These are phyloP conservation scores for Zaprionus ghesquierei DNA, from an alignment of 1,140 invertebrate species.

Conservation along the genomic window DNA sequence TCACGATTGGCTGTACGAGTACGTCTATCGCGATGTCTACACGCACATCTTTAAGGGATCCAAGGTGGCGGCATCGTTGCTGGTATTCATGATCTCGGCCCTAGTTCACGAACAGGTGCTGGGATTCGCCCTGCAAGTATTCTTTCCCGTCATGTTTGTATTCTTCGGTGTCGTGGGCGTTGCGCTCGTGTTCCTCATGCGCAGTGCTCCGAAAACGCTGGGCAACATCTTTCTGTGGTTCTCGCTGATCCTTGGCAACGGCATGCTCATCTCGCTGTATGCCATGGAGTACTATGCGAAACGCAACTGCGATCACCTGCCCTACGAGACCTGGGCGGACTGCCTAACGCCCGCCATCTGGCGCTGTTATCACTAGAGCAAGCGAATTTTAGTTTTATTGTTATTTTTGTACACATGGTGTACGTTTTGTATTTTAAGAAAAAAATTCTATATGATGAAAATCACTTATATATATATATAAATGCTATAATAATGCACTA, in stretches of 20 bases:
- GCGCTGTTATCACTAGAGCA: conserved; percentile 83
- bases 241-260: conserved; percentile 89
- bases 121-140: conserved; percentile 90
- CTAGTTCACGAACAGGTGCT: conserved; percentile 94
- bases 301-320: conserved; percentile 86
- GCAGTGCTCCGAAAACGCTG: conserved; percentile 83
- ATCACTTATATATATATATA: conserved; percentile 18
- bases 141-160: conserved; percentile 92
- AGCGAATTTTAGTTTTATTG: conserved; percentile 39
- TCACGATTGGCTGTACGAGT: conserved; percentile 96
- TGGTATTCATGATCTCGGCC: conserved; percentile 87
- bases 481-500: conserved; percentile 5
- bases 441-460: conserved; percentile 57
- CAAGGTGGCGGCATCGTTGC: conserved; percentile 84
- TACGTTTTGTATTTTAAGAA: conserved; percentile 67
- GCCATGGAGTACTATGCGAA: conserved; percentile 93
- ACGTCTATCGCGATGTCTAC: conserved; percentile 94
- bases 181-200: conserved; percentile 84
- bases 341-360: conserved; percentile 81
- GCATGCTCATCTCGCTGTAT: conserved; percentile 90
- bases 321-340: conserved; percentile 48
- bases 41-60: conserved; percentile 84
- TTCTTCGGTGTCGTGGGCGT: conserved; percentile 87
- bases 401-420: conserved; percentile 54
- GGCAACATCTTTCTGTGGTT: conserved; percentile 94